A percentile compares a stretch with the other conserved stretches of the same genome.
Evolutionary conservation across 2,113 vertebrate genomes (phyloP).

Genomic region (Syngnathus typhle): DNA sequence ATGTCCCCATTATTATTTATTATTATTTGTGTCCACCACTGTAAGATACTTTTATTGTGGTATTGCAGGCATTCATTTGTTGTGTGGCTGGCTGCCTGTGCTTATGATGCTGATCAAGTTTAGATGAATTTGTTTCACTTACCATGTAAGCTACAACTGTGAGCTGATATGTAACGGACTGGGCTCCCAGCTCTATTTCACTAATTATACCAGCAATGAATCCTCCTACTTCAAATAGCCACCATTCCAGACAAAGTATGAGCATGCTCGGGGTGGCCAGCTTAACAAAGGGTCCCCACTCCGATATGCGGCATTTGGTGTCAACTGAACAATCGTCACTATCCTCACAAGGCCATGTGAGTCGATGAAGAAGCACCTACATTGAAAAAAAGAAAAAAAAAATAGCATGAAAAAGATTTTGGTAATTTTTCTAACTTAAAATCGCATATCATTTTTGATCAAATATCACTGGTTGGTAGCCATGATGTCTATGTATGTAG

Average conservation of each 20-base stretch:
- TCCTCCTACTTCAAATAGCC: conserved; percentile 82
- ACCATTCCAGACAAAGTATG: conserved; percentile 90
- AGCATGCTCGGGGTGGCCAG: conserved; percentile 86
- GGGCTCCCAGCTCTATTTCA: conserved; percentile 79
- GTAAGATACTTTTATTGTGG: neutral
- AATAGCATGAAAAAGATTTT: no score
- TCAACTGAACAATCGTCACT: conserved; percentile 78
- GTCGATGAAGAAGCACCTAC: no score
- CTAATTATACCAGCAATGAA: conserved; percentile 82
- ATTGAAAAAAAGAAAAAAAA: no score
- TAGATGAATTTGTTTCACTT: conserved; percentile 30
- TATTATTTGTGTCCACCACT: neutral
- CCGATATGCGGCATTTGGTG: no score
- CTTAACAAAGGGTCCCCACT: conserved; percentile 78
- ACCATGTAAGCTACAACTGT: conserved; percentile 79
- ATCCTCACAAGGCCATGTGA: no score
- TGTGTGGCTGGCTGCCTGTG: neutral
- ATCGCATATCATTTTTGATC: no score
- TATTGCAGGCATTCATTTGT: neutral
- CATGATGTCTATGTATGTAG: no score
- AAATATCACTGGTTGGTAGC: no score
- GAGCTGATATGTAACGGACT: conserved; percentile 78
- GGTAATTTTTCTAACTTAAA: no score
- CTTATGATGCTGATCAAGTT: neutral
- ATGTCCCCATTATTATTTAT: no score